Base-by-base conservation (phyloP, 2,797 vertebrate species). In the Salmo trutta region DNA sequence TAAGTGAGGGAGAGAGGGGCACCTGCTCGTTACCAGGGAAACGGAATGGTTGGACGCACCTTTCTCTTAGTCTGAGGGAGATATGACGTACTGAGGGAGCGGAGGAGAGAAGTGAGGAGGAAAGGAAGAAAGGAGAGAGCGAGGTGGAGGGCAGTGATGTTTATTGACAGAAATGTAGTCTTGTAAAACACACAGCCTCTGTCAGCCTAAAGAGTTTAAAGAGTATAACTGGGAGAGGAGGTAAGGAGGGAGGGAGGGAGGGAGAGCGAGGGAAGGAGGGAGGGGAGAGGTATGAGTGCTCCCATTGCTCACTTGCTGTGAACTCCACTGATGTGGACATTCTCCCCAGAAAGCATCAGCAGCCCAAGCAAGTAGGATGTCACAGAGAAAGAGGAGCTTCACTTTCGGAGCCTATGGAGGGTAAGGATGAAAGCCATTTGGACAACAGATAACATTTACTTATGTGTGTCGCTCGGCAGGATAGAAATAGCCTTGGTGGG, bases 381-480 rank as follows among this genome's bases (percentile, higher is more conserved):
- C 92, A 87, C 90, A 90, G 72, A 93, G 94, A 83, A 94, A 93
- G 80, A 90, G 94, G 83, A 94, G 93, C 79, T 94, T 92, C 86
- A 94, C 94, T 67, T 94, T 94, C 68, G 94, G 94, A 85, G 93
- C 92, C 16, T 95, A 94, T 67, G 94, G 93, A 85, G 94, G 94
- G 94, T 95, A 93, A 94, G 90, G 88, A 83, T 47, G 77, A 85
- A 8, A 52, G 81, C 71, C 68, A 51, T 73, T 24, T 2, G 12
- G 54, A 24, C 29, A 31, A 7, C 41, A 47, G 5, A 14, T 14
- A 47, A 47, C 41, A 47, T 47, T 47, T 47, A 47, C 41, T 47
- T 14, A 47, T 47, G 41, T 47, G 69, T 14, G 66, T 76, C 15
- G 69, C 21, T 65, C 56, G 71, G 75, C 47, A 33, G 31, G 19